Evolutionary conservation across 2,888 invertebrate species (phyloP).

Genomic region (Biston stratarius): DNA sequence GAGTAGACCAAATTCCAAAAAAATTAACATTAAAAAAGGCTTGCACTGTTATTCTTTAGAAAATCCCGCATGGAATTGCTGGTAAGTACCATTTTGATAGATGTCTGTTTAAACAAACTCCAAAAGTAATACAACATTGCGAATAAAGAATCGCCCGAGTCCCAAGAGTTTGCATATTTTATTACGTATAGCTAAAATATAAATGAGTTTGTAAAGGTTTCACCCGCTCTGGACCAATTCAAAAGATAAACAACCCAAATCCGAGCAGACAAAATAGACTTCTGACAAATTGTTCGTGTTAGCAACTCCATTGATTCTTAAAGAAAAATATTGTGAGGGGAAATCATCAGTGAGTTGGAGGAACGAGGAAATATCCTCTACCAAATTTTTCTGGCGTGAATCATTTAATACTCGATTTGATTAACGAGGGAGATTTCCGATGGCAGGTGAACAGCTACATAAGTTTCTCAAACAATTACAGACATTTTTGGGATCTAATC

Average conservation of each 20-base stretch:
- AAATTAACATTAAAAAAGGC: no score
- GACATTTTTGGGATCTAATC: background rate
- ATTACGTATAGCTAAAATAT: conserved; percentile 46
- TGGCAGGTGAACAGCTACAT: conserved; percentile 40
- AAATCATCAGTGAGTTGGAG: conserved; percentile 67
- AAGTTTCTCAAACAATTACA: background rate
- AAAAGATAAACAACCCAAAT: conserved; percentile 63
- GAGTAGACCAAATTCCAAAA: no score
- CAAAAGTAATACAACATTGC: conserved; percentile 42
- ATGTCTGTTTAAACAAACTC: conserved; percentile 40
- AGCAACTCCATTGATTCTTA: conserved; percentile 74
- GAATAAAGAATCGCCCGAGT: conserved; percentile 43
- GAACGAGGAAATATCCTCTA: conserved; percentile 65
- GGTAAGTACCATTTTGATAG: conserved; percentile 28
- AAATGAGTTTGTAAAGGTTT: conserved; percentile 49
- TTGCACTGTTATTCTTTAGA: background rate
- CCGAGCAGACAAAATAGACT: conserved; percentile 68
- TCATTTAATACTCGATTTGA: conserved; percentile 77
- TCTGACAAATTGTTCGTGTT: conserved; percentile 75
- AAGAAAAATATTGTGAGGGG: conserved; percentile 71
- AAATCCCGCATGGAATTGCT: background rate
- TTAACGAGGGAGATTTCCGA: conserved; percentile 62
- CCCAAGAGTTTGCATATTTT: conserved; percentile 47
- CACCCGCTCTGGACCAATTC: conserved; percentile 49
- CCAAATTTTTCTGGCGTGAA: conserved; percentile 59